Evolutionary conservation across 2,113 vertebrate genomes (phyloP).

Genomic region (Solea senegalensis): DNA sequence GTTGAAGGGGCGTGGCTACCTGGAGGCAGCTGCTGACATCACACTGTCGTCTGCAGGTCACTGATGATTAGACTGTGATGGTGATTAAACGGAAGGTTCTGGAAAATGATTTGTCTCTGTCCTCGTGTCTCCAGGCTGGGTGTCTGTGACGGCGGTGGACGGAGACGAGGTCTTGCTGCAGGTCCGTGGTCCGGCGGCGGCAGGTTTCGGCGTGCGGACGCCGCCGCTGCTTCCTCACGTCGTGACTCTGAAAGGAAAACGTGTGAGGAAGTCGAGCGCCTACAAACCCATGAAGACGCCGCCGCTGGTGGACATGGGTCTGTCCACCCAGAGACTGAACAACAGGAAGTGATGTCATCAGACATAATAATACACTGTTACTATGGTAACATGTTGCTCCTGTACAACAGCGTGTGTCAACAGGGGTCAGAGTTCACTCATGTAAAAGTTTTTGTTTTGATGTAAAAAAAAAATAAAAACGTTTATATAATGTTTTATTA

Average conservation of each 20-base stretch:
- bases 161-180: conserved; percentile 81
- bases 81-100: not conserved
- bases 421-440: too few species aligned
- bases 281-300: conserved; percentile 83
- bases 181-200: conserved; percentile 82
- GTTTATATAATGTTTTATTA: too few species aligned
- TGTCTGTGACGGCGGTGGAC: conserved; percentile 83
- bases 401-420: too few species aligned
- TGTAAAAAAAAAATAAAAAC: too few species aligned
- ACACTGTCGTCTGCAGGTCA: conserved; percentile 93
- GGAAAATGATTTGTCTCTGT: not conserved
- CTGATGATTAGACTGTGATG: not conserved
- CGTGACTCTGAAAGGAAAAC: conserved; percentile 83
- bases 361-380: too few species aligned
- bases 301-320: conserved; percentile 72
- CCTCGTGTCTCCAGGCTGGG: conserved; percentile 85
- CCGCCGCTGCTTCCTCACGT: conserved; percentile 87
- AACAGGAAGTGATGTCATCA: too few species aligned
- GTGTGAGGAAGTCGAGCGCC: conserved; percentile 78
- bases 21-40: conserved; percentile 90
- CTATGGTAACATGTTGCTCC: too few species aligned
- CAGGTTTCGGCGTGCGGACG: conserved; percentile 68
- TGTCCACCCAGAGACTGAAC: not conserved
- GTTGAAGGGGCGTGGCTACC: conserved; percentile 80
- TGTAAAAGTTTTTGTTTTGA: too few species aligned